Base-by-base conservation (phyloP, 1,140 invertebrate species). In the Drosophila subobscura region DNA sequence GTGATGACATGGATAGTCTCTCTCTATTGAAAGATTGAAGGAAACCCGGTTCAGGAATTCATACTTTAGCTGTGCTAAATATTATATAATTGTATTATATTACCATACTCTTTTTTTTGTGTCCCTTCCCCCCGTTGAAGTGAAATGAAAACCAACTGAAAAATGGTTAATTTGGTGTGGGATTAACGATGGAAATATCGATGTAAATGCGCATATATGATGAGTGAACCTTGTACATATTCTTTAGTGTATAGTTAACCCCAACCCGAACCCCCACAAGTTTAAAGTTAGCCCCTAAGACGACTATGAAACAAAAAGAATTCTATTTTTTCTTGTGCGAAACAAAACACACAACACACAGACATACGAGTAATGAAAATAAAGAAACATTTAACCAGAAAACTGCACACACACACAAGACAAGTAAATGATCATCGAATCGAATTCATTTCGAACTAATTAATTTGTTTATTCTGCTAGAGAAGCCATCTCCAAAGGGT, bases 1-100 rank as follows among this genome's bases (percentile, higher is more conserved):
- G 33, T 12, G 52, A 51, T 72, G 59, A 52, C 51, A 65, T 73
- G 71, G 51, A 37, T 37, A 12, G 33, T 37, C 33, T 56, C 58
- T 73, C 46, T 72, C 40, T 73, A 0, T 25, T 72, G 57, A 72
- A 60, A 49, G n/a, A 33, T 14, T 60, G 68, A 72, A 47, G 64
- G 51, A 52, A 76, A 61, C 65, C 72, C 50, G 81, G 81, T 80
- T 86, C 78, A 88, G 83, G 83, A 88, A 86, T 81, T 65, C 51
- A 71, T 66, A 54, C 33, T 60, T 86, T 85, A 85, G 77, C 81
- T 85, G 81, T 77, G 81, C 81, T 85, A 86, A 86, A 41, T 75
- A 71, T 56, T 66, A 45, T 57, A 55, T 49, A 78, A 49, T 52
- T 44, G 72, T 54, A 61, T 75, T 64, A 60, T 67, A 51, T 61